Conservation (phyloP, 2,797 vertebrate species). For the Gallinago stenura region DNA sequence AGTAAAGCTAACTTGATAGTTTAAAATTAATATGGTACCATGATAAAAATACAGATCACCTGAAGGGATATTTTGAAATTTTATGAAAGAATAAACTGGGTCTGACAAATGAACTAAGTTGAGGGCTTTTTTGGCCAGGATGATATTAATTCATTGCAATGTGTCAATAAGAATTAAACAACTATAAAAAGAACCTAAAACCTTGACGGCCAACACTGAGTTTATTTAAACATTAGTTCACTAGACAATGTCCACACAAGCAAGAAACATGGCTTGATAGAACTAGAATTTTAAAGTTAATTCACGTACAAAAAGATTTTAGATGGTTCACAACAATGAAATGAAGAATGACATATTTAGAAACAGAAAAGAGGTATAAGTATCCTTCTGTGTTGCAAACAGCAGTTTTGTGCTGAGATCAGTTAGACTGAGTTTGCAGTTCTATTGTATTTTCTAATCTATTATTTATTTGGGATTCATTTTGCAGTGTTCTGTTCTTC, state of each 20-base stretch:
- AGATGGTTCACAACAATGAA: neutral
- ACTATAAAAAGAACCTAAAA: neutral
- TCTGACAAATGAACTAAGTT: neutral
- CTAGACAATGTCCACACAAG: neutral
- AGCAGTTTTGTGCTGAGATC: slow-evolving; percentile 32
- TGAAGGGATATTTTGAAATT: neutral
- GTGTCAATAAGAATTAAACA: neutral
- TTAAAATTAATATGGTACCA: neutral
- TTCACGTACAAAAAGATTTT: neutral
- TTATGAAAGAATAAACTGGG: neutral
- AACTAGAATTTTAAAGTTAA: neutral
- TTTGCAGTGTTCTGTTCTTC: slow-evolving; percentile 37
- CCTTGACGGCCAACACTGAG: neutral
- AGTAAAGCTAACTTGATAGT: neutral
- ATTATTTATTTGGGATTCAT: slow-evolving; percentile 64
- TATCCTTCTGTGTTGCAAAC: neutral
- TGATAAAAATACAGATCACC: neutral
- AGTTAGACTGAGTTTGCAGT: slow-evolving; percentile 32
- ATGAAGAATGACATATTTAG: neutral
- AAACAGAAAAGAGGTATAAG: slow-evolving; percentile 1
- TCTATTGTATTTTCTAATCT: slow-evolving; percentile 58
- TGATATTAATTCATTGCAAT: neutral
- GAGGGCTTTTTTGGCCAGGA: neutral
- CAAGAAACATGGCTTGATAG: neutral
- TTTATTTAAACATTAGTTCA: neutral